These are phyloP conservation scores for Eristalinus aeneus DNA, from an alignment of 2,888 invertebrate genomes.

Conservation along the genomic window DNA sequence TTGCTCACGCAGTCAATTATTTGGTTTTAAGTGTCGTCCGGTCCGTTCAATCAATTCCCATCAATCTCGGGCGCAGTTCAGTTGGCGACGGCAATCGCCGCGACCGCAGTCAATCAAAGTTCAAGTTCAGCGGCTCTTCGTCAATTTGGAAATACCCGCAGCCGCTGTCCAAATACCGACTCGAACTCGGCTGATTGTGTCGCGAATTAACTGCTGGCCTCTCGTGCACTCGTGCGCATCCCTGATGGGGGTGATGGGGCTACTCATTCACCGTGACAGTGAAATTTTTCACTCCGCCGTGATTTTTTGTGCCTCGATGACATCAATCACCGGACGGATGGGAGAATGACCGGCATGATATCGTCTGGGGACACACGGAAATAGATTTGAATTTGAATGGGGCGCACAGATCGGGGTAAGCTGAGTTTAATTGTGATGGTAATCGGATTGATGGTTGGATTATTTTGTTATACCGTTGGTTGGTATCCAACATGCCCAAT, in stretches of 20 bases:
- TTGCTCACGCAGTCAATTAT: neutral
- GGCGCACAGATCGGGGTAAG: neutral
- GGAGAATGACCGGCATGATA: neutral
- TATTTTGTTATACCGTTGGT: neutral
- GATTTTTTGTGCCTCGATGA: neutral
- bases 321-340: neutral
- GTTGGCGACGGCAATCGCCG: neutral
- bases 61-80: conserved; percentile 29
- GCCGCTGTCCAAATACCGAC: neutral
- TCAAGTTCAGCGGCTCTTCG: conserved; percentile 53
- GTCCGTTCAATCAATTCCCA: conserved; percentile 7
- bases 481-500: neutral
- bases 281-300: neutral
- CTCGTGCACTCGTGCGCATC: neutral
- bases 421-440: neutral
- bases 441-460: neutral
- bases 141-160: neutral
- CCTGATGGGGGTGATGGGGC: conserved; percentile 4
- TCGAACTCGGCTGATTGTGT: conserved; percentile 14
- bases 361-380: neutral
- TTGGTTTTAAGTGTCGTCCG: neutral
- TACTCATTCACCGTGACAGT: conserved; percentile 22
- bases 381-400: neutral
- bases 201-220: conserved; percentile 38
- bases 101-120: conserved; percentile 45